These are phyloP conservation scores for Cryptotermes secundus DNA, from an alignment of 1,140 invertebrate species.

Conservation along the genomic window DNA sequence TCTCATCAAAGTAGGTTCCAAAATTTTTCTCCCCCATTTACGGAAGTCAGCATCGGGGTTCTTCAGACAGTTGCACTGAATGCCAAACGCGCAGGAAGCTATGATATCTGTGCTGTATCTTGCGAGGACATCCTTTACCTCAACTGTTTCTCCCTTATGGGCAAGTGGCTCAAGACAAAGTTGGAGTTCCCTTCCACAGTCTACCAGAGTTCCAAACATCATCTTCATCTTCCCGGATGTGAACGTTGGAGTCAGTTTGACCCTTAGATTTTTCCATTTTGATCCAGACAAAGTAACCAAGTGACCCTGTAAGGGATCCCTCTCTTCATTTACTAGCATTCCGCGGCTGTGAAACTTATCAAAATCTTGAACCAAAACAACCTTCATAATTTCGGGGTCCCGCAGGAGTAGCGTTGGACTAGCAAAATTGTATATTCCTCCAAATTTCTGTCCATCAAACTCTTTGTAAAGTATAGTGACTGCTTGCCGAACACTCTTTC, in stretches of 20 bases:
- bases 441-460: conserved; percentile 32
- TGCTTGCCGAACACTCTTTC: conserved; percentile 21
- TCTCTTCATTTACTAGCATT: conserved; percentile 20
- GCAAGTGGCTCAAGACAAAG: not conserved
- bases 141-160: conserved; percentile 40
- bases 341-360: conserved; percentile 51
- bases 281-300: conserved; percentile 54
- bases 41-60: conserved; percentile 53
- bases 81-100: conserved; percentile 56
- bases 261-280: conserved; percentile 56
- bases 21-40: conserved; percentile 48
- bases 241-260: conserved; percentile 57
- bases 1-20: conserved; percentile 39
- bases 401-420: conserved; percentile 53
- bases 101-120: conserved; percentile 60
- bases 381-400: conserved; percentile 56
- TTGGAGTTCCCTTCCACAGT: conserved; percentile 5
- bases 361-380: conserved; percentile 58
- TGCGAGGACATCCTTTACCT: conserved; percentile 49
- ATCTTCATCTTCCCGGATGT: conserved; percentile 58
- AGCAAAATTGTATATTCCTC: conserved; percentile 38
- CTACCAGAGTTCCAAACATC: conserved; percentile 46
- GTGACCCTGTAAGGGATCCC: conserved; percentile 54
- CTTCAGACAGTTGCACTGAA: conserved; percentile 54
- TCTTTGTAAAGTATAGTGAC: conserved; percentile 40